Base-by-base conservation (phyloP, 2,797 vertebrate species). In the Trachops cirrhosus region DNA sequence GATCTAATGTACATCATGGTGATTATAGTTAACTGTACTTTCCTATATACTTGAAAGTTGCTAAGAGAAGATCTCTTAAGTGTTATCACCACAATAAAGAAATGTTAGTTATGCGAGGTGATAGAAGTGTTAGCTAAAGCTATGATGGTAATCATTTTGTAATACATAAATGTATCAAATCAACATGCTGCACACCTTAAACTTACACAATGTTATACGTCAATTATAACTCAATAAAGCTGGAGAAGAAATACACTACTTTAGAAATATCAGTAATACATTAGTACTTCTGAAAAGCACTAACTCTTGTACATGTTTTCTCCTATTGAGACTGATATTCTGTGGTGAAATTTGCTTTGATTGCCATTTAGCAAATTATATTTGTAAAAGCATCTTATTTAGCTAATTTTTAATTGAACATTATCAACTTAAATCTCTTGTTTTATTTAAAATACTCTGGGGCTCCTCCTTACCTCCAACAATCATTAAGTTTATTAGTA, bases 401-500 rank as follows among this genome's bases (percentile, higher is more conserved):
- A 71, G 15, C 24, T 64, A 37, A 54, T 70, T 86, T 89, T 14
- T 11, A 73, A 15, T 71, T 9, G 34, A 78, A 50, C 14, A 34
- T 9, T 73, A 75, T 24, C 18, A 68, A 22, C 48, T 93, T 62
- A 70, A 74, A 79, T 86, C 74, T 89, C 24, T 41, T 89, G 14
- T 89, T 90, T 88, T 68, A 88, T 85, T 88, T 80, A 93, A 79
- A 86, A 75, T 71, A 22, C 24, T 87, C 19, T 83, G 44, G 12
- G 44, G 12, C 59, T 86, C 50, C 9, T 71, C 29, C 14, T 37
- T 80, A 32, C 44, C 34, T 18, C 62, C 74, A 84, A 7, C 4
- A 88, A 57, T 73, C 26, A 21, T 85, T 80, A 83, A 7, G 34
- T 62, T 91, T 89, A 54, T 86, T 68, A 59, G 74, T 41, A 88